Conservation (phyloP, 2,888 invertebrate genomes). For the Osmoderma eremita region DNA sequence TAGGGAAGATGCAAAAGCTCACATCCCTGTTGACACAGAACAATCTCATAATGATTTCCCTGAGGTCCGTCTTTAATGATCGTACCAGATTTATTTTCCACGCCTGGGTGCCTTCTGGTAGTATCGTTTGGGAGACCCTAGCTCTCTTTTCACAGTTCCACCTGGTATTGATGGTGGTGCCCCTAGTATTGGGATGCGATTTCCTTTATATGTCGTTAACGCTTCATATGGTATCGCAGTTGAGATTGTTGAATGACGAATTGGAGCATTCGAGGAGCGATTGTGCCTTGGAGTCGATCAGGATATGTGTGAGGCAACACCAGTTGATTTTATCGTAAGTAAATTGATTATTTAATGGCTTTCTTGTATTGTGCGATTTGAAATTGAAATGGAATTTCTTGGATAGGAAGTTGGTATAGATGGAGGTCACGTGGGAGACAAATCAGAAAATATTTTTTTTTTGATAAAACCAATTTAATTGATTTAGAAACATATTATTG, state of each 20-base stretch:
- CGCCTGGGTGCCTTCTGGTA: neutral
- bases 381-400: too few relatives aligned
- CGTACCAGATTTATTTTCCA: conserved; percentile 11
- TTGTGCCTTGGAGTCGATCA: neutral
- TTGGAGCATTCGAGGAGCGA: neutral
- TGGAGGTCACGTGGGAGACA: too few relatives aligned
- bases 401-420: too few relatives aligned
- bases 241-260: neutral
- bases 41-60: conserved; percentile 2
- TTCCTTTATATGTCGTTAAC: neutral
- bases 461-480: too few relatives aligned
- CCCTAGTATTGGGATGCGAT: neutral
- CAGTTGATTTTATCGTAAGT: conserved; percentile 12
- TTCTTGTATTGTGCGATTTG: too few relatives aligned
- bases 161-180: neutral
- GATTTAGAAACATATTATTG: too few relatives aligned
- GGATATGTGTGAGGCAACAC: neutral
- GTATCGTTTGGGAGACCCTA: conserved; percentile 7
- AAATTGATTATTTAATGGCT: too few relatives aligned
- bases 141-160: conserved; percentile 16
- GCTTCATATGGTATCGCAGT: neutral
- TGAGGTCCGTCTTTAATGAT: conserved; percentile 3
- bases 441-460: too few relatives aligned
- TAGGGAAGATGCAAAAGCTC: neutral
- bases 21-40: neutral